Base-by-base conservation (phyloP, 2,113 vertebrate genomes). In the Naja naja region DNA sequence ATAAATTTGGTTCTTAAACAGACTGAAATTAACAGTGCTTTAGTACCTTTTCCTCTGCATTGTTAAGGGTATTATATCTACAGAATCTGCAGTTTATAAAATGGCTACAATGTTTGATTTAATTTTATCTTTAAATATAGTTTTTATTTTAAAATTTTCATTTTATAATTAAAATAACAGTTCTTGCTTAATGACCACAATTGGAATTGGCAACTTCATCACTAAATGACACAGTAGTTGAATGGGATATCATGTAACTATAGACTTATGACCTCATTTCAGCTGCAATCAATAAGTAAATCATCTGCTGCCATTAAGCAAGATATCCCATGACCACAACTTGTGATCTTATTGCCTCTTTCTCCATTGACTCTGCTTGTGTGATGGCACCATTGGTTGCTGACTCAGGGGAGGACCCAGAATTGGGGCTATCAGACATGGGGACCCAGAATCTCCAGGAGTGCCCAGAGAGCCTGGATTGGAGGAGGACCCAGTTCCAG, bases 121-220 rank as follows among this genome's bases (percentile, higher is more conserved):
- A 95, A 96, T 95, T 93, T 94, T 94, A 95, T 94, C 96, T 97
- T 97, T 93, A 94, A 97, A 97, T 91, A 90, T 94, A 97, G 58
- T 92, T 96, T 96, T 97, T 91, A 96, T 96, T 97, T 97, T 96
- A 95, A 97, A 96, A 96, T 96, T 95, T 96, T 93, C 88, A 95
- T 92, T 95, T 85, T 94, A 89, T 69, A 96, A 93, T 96, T 95
- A 96, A 94, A 49, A 95, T 95, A 91, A 94, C 85, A 94, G n/a
- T 74, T 20, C 69, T 74, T 20, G n/a, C n/a, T 74, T 74, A 74
- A 74, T 8, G n/a, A 81, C 18, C 34, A 81, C 34, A 81, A 20
- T 39, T 39, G 16, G 34, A 39, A 81, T 9, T 34, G 34, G 30
- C 69, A 81, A 34, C 69, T 39, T 39, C 34, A 20, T 39, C 18